A percentile compares a stretch with the other conserved stretches of the same genome.
Conservation (phyloP, 2,888 invertebrate genomes). For the Spisula solida region DNA sequence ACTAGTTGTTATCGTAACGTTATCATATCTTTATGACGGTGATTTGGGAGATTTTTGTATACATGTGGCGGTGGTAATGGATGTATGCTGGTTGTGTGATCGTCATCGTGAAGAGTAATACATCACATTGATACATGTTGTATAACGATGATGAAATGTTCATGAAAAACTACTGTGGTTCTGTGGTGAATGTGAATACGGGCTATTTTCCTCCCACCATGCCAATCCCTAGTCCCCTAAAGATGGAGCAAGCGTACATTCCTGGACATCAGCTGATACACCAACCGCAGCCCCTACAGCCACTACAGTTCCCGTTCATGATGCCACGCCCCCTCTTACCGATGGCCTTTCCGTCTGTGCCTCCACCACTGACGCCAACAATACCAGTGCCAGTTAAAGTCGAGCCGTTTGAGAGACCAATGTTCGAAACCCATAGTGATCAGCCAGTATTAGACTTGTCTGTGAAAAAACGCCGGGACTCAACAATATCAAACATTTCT, state of each 20-base stretch:
- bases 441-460: slow-evolving; percentile 69
- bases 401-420: neutral
- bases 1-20: neutral
- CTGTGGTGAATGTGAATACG: slow-evolving; percentile 48
- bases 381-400: slow-evolving; percentile 29
- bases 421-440: slow-evolving; percentile 29
- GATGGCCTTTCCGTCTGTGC: slow-evolving; percentile 46
- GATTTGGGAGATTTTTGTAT: neutral
- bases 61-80: neutral
- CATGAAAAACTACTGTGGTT: slow-evolving; percentile 64
- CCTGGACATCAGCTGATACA: slow-evolving; percentile 51
- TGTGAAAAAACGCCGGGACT: slow-evolving; percentile 58
- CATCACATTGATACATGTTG: slow-evolving; percentile 20
- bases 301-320: slow-evolving; percentile 60
- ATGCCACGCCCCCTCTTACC: slow-evolving; percentile 59
- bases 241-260: slow-evolving; percentile 61
- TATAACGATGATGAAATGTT: slow-evolving; percentile 55
- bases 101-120: neutral
- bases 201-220: slow-evolving; percentile 52
- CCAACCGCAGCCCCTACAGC: slow-evolving; percentile 45
- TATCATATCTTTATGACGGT: neutral
- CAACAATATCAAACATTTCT: slow-evolving; percentile 42
- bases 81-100: neutral
- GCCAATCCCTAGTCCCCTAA: slow-evolving; percentile 59
- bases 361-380: slow-evolving; percentile 30